Evolutionary conservation across 2,888 invertebrate genomes (phyloP).

Genomic region (Pseudococcus jackbeardsleyi): DNA sequence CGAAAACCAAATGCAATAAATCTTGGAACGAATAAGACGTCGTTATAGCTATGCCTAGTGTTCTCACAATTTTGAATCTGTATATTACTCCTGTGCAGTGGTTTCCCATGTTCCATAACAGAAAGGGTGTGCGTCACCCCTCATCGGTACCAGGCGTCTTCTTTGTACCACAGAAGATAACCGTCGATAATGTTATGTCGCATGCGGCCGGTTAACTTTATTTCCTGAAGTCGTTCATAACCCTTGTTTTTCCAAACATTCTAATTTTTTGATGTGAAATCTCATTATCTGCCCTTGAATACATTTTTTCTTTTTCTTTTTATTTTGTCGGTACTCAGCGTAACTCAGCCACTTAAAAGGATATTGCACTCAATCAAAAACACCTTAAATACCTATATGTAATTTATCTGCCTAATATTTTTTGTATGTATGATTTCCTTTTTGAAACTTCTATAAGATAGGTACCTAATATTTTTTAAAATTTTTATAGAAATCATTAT

Average conservation of each 20-base stretch:
- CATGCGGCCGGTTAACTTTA: conserved; percentile 58
- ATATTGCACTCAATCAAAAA: too few species aligned
- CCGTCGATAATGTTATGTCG: conserved; percentile 63
- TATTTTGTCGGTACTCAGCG: too few species aligned
- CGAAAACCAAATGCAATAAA: not conserved
- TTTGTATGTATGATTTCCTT: too few species aligned
- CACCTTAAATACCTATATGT: not conserved
- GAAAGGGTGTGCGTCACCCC: conserved; percentile 57
- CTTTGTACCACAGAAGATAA: conserved; percentile 61
- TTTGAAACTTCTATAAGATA: too few species aligned
- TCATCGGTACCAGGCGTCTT: conserved; percentile 58
- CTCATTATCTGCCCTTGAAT: conserved; percentile 48
- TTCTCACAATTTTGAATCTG: conserved; percentile 54
- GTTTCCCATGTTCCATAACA: conserved; percentile 5
- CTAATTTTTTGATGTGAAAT: conserved; percentile 35
- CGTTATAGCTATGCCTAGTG: conserved; percentile 15
- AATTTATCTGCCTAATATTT: not conserved
- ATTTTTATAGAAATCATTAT: conserved; percentile 79
- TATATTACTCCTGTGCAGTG: not conserved
- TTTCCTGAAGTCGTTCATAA: conserved; percentile 61
- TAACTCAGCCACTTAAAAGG: too few species aligned
- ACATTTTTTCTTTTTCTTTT: not conserved
- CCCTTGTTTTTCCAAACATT: conserved; percentile 40
- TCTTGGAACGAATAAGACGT: not conserved
- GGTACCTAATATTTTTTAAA: too few species aligned